phyloP scores from a whole-genome alignment of 2,113 vertebrate genomes.

The Ageneiosus marmoratus region DNA sequence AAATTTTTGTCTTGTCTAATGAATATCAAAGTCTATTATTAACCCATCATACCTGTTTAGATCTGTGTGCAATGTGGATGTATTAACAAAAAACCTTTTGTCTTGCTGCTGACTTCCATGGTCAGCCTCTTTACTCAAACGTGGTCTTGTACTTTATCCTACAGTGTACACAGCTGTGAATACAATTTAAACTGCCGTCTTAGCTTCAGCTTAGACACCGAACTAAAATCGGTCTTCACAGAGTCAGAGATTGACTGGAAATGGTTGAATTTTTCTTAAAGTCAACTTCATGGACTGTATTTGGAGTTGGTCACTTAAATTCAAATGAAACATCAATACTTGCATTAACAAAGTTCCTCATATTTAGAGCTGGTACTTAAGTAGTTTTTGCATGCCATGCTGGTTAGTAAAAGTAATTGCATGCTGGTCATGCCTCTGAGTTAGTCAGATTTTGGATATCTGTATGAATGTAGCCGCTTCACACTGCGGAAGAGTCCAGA shows the following conservation, averaged over 20 bases:
- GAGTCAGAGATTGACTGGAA: background rate
- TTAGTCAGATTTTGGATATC: background rate
- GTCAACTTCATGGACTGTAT: background rate
- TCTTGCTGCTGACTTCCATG: conserved; percentile 1
- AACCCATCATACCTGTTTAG: conserved; percentile 11
- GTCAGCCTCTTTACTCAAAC: background rate
- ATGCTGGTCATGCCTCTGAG: background rate
- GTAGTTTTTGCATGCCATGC: background rate
- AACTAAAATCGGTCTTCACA: background rate
- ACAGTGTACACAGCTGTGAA: background rate
- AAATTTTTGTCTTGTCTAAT: conserved; percentile 41
- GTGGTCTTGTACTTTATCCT: background rate
- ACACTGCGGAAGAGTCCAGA: background rate
- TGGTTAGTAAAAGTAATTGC: background rate
- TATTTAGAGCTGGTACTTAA: background rate
- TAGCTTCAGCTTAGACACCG: background rate
- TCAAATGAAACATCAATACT: background rate
- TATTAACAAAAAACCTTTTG: conserved; percentile 37
- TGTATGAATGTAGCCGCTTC: background rate
- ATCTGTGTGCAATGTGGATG: conserved; percentile 17
- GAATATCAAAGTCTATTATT: conserved; percentile 38
- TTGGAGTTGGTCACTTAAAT: background rate
- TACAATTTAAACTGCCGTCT: background rate
- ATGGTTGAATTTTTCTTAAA: background rate
- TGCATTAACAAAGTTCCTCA: background rate